phyloP scores from a whole-genome alignment of 2,113 vertebrate species.

The Pomatostomus ruficeps region DNA sequence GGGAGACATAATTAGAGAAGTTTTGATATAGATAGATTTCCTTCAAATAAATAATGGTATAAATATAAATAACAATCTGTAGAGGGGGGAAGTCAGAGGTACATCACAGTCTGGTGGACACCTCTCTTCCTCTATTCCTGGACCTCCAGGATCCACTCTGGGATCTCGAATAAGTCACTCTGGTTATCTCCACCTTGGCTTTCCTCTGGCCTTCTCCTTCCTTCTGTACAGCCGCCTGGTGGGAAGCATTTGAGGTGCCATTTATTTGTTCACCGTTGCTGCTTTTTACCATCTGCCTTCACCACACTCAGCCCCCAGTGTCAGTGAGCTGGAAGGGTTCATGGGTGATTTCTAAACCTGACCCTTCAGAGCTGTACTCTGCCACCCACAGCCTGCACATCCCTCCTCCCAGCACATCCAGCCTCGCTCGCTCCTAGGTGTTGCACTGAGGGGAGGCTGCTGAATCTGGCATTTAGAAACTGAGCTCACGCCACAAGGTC shows the following conservation, averaged over 20 bases:
- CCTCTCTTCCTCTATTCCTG: not conserved
- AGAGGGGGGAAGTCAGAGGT: not conserved
- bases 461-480: not conserved
- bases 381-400: not conserved
- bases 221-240: not conserved
- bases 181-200: not conserved
- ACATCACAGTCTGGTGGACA: not conserved
- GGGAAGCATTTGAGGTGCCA: not conserved
- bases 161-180: not conserved
- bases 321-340: not conserved
- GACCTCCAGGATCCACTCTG: not conserved
- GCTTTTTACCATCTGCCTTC: not conserved
- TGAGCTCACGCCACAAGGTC: not conserved
- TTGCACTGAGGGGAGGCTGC: not conserved
- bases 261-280: not conserved
- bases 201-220: not conserved
- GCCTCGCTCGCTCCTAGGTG: no score
- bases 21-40: not conserved
- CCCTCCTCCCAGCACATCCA: not conserved
- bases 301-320: not conserved
- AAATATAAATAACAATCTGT: not conserved
- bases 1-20: not conserved
- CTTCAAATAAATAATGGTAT: not conserved
- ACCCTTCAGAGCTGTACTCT: not conserved
- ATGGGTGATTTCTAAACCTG: not conserved